Conservation (phyloP, 2,888 invertebrate genomes). For the Theretra japonica region DNA sequence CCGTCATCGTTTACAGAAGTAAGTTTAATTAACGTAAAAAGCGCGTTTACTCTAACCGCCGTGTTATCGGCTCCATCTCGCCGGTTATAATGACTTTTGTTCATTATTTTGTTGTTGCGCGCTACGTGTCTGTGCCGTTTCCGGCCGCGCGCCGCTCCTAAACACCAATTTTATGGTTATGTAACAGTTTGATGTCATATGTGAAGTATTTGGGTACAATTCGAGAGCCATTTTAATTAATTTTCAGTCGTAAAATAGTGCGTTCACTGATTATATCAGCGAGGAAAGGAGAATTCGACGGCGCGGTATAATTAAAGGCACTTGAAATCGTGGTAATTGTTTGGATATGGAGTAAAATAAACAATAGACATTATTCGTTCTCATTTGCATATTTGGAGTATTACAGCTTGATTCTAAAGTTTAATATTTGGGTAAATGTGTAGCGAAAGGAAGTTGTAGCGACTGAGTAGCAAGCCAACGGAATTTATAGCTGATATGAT, state of each 20-base stretch:
- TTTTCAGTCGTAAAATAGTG: constrained; percentile 55
- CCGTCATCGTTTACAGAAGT: constrained; percentile 80
- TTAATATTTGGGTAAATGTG: background rate
- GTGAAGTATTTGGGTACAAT: constrained; percentile 56
- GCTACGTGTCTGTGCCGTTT: constrained; percentile 70
- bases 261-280: constrained; percentile 46
- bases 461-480: constrained; percentile 18
- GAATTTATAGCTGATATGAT: constrained; percentile 32
- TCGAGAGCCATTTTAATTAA: constrained; percentile 63
- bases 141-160: constrained; percentile 68
- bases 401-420: background rate
- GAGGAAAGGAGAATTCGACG: constrained; percentile 42
- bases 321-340: constrained; percentile 35
- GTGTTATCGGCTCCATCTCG: constrained; percentile 75
- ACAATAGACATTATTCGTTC: constrained; percentile 1
- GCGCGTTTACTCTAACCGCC: constrained; percentile 80
- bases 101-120: constrained; percentile 79
- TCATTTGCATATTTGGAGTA: background rate
- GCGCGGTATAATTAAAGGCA: constrained; percentile 7
- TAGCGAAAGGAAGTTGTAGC: background rate
- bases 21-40: constrained; percentile 84
- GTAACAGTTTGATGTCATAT: constrained; percentile 67
- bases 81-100: constrained; percentile 81
- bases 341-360: constrained; percentile 14
- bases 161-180: constrained; percentile 75